A percentile compares a stretch with the other conserved stretches of the same genome.
Evolutionary conservation across 1,140 invertebrate species (phyloP).

Genomic region (Drosophila pachea): DNA sequence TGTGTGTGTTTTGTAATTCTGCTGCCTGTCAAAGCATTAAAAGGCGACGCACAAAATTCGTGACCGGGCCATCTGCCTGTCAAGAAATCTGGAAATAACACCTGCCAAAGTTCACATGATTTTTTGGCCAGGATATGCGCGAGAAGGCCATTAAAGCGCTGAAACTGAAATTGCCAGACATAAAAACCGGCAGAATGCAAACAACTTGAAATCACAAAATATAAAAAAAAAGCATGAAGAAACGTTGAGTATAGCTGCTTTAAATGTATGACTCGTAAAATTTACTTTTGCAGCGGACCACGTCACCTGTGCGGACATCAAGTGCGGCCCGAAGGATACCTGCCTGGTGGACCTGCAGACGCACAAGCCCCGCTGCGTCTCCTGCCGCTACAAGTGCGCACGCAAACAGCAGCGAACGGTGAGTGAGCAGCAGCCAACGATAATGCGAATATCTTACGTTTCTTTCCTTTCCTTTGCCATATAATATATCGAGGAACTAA

Average conservation of each 20-base stretch:
- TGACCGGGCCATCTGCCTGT: constrained; percentile 13
- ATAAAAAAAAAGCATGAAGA: constrained; percentile 24
- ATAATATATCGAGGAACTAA: constrained; percentile 4
- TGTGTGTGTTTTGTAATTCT: no score
- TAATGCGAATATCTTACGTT: not conserved
- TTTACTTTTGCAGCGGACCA: constrained; percentile 81
- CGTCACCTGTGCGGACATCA: constrained; percentile 86
- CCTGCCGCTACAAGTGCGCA: constrained; percentile 82
- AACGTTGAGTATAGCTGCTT: constrained; percentile 32
- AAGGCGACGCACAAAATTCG: constrained; percentile 1
- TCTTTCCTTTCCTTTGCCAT: no score
- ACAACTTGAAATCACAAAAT: not conserved
- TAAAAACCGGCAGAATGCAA: constrained; percentile 28
- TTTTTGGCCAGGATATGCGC: constrained; percentile 32
- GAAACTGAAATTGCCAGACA: constrained; percentile 59
- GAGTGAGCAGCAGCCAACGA: constrained; percentile 14
- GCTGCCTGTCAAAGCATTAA: constrained; percentile 4
- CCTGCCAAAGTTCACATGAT: constrained; percentile 54
- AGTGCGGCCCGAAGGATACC: constrained; percentile 86
- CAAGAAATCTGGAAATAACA: constrained; percentile 38
- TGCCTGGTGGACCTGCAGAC: constrained; percentile 87
- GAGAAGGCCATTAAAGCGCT: constrained; percentile 46
- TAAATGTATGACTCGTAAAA: constrained; percentile 57
- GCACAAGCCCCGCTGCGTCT: constrained; percentile 87
- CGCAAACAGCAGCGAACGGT: constrained; percentile 72